phyloP scores from a whole-genome alignment of 1,140 invertebrate species.

The Lithobius niger region DNA sequence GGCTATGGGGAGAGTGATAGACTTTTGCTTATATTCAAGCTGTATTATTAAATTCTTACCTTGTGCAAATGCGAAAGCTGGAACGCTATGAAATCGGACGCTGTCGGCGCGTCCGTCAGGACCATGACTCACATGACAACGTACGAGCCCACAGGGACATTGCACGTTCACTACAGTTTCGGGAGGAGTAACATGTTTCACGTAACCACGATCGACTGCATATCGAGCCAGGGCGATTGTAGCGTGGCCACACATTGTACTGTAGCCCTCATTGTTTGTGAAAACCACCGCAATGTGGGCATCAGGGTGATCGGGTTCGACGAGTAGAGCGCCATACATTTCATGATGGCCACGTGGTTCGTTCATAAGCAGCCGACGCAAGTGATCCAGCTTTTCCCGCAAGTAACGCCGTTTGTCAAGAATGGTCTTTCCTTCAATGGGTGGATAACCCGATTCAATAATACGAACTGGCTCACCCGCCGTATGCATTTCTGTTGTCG shows the following conservation, averaged over 20 bases:
- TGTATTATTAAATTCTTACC: too few species aligned
- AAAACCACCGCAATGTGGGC: constrained; percentile 30
- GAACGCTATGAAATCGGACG: background rate
- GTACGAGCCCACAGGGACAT: constrained; percentile 1
- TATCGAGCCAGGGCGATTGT: constrained; percentile 28
- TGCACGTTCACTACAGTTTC: constrained; percentile 1
- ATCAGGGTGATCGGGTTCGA: constrained; percentile 6
- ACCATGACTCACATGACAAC: background rate
- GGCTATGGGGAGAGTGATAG: too few species aligned
- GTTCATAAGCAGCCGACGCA: background rate
- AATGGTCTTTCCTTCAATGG: background rate
- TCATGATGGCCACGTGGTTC: constrained; percentile 3
- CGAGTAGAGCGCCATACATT: constrained; percentile 1
- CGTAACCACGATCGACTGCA: constrained; percentile 20
- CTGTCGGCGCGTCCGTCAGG: background rate
- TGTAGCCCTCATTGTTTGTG: constrained; percentile 32
- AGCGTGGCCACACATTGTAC: constrained; percentile 33
- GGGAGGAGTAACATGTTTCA: constrained; percentile 11
- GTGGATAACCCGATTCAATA: background rate
- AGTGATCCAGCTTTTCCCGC: background rate
- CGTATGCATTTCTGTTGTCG: constrained; percentile 8
- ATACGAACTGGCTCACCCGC: constrained; percentile 3
- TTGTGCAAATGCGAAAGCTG: background rate
- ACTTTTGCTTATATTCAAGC: too few species aligned
- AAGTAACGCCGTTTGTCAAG: background rate